Evolutionary conservation across 2,797 vertebrate species (phyloP).

Genomic region (Danio aesculapii): DNA sequence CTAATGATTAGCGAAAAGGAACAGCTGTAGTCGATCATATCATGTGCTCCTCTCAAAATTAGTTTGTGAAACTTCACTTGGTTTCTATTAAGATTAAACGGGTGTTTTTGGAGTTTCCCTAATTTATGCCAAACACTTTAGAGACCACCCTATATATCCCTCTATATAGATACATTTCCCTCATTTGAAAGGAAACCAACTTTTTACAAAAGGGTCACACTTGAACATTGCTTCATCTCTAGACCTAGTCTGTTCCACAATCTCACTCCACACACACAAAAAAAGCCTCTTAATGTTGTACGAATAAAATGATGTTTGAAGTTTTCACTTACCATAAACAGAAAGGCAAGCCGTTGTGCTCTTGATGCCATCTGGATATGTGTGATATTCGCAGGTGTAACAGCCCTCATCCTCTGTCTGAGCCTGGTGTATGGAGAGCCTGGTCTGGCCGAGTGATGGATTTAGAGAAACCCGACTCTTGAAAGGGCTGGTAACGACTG

Average conservation of each 20-base stretch:
- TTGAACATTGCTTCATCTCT: neutral
- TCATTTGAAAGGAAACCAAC: neutral
- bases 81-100: neutral
- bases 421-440: slow-evolving; percentile 69
- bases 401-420: slow-evolving; percentile 79
- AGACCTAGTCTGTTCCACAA: too few species aligned
- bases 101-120: neutral
- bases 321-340: slow-evolving; percentile 63
- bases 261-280: too few species aligned
- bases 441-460: slow-evolving; percentile 66
- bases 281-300: too few species aligned
- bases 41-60: too few species aligned
- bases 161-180: neutral
- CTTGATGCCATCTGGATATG: slow-evolving; percentile 73
- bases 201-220: neutral
- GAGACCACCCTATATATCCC: neutral
- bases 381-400: slow-evolving; percentile 82
- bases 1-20: too few species aligned
- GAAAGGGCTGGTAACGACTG: slow-evolving; percentile 56
- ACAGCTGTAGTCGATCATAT: too few species aligned
- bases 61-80: too few species aligned
- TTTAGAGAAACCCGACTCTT: slow-evolving; percentile 66
- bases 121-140: neutral
- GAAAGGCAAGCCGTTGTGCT: slow-evolving; percentile 72
- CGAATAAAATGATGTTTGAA: too few species aligned